These are phyloP conservation scores for Agrotis ipsilon DNA, from an alignment of 2,888 invertebrate genomes.

Conservation along the genomic window DNA sequence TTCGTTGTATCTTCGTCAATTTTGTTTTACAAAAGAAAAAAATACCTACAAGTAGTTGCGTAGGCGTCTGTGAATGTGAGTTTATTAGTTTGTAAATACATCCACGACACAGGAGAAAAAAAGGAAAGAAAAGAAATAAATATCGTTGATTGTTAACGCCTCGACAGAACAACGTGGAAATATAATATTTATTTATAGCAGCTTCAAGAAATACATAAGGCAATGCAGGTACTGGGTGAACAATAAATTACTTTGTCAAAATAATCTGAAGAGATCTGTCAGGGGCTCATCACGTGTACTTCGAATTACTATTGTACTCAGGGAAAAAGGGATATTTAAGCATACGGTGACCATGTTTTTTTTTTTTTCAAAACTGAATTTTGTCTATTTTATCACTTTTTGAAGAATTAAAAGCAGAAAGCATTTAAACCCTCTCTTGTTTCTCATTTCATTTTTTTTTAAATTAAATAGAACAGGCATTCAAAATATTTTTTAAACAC, in stretches of 20 bases:
- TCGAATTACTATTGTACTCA: constrained; percentile 68
- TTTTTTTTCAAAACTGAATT: too few relatives aligned
- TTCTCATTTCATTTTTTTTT: too few relatives aligned
- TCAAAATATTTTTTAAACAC: too few relatives aligned
- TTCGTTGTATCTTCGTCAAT: too few relatives aligned
- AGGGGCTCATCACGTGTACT: constrained; percentile 56
- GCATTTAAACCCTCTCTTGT: background rate
- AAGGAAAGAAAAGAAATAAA: too few relatives aligned
- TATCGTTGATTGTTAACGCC: background rate
- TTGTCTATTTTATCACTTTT: too few relatives aligned
- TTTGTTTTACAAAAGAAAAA: too few relatives aligned
- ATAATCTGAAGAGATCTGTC: constrained; percentile 63
- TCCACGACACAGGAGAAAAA: too few relatives aligned
- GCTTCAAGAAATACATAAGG: constrained; percentile 25
- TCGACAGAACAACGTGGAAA: background rate
- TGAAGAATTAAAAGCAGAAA: background rate
- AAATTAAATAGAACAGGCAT: too few relatives aligned
- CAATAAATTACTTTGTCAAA: constrained; percentile 59
- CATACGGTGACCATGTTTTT: constrained; percentile 52
- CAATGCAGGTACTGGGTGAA: constrained; percentile 21
- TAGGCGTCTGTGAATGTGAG: too few relatives aligned
- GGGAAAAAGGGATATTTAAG: constrained; percentile 57
- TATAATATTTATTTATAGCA: constrained; percentile 9
- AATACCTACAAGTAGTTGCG: too few relatives aligned
- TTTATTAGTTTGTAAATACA: too few relatives aligned